Evolutionary conservation across 2,888 invertebrate genomes (phyloP), one percentile per base, ranked within the genome.

Genomic region (Apamea sordens): DNA sequence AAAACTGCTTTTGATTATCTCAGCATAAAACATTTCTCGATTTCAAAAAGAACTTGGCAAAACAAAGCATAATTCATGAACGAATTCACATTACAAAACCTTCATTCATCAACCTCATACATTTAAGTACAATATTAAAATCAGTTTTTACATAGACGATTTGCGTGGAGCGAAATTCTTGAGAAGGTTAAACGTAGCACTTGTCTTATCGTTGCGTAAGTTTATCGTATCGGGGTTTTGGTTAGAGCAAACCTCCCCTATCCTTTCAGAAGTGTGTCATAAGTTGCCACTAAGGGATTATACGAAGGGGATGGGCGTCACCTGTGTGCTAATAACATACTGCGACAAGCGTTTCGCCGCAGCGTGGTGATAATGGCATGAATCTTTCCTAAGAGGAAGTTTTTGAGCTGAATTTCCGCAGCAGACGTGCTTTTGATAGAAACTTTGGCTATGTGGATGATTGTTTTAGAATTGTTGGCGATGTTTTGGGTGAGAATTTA

Each of bases 121-220:
- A 71, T 78, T 71, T 44, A 84, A 80, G 73, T 80, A 86, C 59
- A 81, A 72, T 87, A 75, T 79, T 76, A 83, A 80, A 83, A 79
- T 76, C 76, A 56, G 71, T 81, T 86, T 85, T 84, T 86, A 88
- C 79, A 86, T 63, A 78, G 82, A 56, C 21, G 77, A 76, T 82
- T 86, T 83, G 83, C 88, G 83, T 90, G 89, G 80, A 90, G 85
- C 75, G 76, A 86, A 85, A 83, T 74, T 83, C 64, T 70, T 36
- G 10, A 15, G 36, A 64, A 64, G 41, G 21, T 59, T 69, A 59
- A 64, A 80, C 63, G 36, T 80, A 69, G n/a, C 74, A 28, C 68
- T 76, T 67, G 71, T 82, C 44, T 70, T 61, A 65, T 28, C 18
- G 63, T 82, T 82, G 73, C 65, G 68, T 69, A 83, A 68, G 68